Conservation (phyloP, 2,888 invertebrate species). For the Dendrolimus houi region DNA sequence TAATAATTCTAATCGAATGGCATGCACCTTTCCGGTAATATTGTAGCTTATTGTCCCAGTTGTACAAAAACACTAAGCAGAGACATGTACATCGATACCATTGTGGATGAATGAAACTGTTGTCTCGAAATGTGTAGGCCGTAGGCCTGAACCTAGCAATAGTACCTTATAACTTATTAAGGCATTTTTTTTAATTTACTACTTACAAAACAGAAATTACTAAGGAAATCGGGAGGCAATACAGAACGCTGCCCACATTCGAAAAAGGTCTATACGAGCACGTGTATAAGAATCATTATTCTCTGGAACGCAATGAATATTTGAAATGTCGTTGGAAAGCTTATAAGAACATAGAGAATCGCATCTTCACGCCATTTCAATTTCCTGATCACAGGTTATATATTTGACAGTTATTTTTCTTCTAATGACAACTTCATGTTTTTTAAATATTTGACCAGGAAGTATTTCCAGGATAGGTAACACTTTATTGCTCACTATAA, state of each 20-base stretch:
- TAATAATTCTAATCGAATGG: too few species aligned
- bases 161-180: not conserved
- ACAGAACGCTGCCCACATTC: conserved; percentile 34
- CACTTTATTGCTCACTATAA: too few species aligned
- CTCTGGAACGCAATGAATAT: conserved; percentile 31
- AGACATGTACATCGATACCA: too few species aligned
- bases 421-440: not conserved
- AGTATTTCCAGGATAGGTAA: too few species aligned
- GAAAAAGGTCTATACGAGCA: conserved; percentile 37
- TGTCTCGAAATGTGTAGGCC: too few species aligned
- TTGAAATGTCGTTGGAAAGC: conserved; percentile 29
- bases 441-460: too few species aligned
- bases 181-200: not conserved
- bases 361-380: conserved; percentile 23
- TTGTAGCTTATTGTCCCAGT: too few species aligned
- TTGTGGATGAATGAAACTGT: too few species aligned
- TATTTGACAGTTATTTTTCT: not conserved
- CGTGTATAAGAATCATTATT: conserved; percentile 30
- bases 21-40: too few species aligned
- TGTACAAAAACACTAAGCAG: too few species aligned
- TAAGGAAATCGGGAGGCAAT: conserved; percentile 27
- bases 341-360: conserved; percentile 19
- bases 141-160: too few species aligned
- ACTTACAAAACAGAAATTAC: conserved; percentile 25
- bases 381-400: conserved; percentile 32